These are phyloP conservation scores for Eleginops maclovinus DNA, from an alignment of 2,113 vertebrate genomes.

Conservation along the genomic window DNA sequence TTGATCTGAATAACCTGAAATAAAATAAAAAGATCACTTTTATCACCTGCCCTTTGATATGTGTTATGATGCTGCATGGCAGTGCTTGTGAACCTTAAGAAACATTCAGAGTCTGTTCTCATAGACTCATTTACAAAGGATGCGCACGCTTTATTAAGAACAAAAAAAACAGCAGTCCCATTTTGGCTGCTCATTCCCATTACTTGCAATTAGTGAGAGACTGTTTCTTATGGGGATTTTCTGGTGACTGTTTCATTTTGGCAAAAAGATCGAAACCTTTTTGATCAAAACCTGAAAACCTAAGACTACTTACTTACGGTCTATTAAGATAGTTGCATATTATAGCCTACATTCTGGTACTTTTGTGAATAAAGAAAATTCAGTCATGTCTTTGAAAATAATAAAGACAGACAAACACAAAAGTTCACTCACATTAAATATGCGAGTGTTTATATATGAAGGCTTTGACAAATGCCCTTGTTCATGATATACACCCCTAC, in stretches of 20 bases:
- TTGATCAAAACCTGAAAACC: constrained; percentile 45
- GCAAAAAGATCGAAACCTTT: constrained; percentile 23
- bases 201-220: constrained; percentile 28
- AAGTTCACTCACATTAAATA: constrained; percentile 37
- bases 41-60: background rate
- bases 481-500: background rate
- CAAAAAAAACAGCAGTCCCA: constrained; percentile 24
- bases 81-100: background rate
- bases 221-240: constrained; percentile 7
- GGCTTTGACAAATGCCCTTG: constrained; percentile 20
- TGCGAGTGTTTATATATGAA: constrained; percentile 18
- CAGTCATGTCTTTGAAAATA: background rate
- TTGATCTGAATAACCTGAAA: constrained; percentile 97
- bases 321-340: constrained; percentile 25
- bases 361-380: constrained; percentile 40
- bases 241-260: constrained; percentile 11
- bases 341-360: background rate
- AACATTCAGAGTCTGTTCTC: background rate
- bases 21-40: background rate
- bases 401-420: constrained; percentile 19
- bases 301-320: constrained; percentile 1
- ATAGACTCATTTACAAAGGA: background rate
- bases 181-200: constrained; percentile 43
- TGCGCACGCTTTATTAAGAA: constrained; percentile 28
- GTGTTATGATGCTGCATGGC: background rate